Conservation (phyloP, 2,888 invertebrate species). For the Idaea aversata region DNA sequence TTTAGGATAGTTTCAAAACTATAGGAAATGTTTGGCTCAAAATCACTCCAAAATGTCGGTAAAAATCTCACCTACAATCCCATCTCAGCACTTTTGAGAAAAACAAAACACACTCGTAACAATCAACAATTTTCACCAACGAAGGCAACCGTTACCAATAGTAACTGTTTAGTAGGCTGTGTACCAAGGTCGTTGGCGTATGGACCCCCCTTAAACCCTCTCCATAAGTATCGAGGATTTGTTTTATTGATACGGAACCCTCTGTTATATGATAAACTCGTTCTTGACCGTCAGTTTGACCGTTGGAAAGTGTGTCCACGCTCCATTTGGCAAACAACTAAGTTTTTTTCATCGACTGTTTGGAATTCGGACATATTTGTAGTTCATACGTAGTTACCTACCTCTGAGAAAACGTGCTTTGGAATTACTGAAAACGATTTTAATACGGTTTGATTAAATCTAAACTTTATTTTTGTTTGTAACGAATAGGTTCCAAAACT, state of each 20-base stretch:
- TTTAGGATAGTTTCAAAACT: no score
- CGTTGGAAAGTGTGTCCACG: conserved; percentile 30
- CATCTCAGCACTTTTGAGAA: no score
- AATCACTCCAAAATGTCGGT: no score
- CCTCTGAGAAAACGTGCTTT: not conserved
- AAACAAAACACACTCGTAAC: no score
- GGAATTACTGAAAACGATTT: conserved; percentile 2
- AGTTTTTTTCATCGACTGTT: not conserved
- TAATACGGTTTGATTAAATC: conserved; percentile 14
- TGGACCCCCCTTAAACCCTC: not conserved
- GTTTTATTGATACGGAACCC: not conserved
- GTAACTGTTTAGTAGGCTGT: no score
- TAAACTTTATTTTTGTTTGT: conserved; percentile 17
- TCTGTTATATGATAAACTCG: not conserved
- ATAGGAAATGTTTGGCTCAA: no score
- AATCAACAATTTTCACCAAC: no score
- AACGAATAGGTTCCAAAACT: no score
- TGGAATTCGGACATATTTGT: not conserved
- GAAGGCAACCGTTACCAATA: no score
- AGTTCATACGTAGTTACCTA: not conserved
- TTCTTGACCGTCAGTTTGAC: conserved; percentile 18
- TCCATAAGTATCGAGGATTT: not conserved
- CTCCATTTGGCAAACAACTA: conserved; percentile 32
- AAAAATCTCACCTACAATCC: no score
- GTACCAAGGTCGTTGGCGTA: no score